Evolutionary conservation across 2,113 vertebrate genomes (phyloP).

Genomic region (Columba livia): DNA sequence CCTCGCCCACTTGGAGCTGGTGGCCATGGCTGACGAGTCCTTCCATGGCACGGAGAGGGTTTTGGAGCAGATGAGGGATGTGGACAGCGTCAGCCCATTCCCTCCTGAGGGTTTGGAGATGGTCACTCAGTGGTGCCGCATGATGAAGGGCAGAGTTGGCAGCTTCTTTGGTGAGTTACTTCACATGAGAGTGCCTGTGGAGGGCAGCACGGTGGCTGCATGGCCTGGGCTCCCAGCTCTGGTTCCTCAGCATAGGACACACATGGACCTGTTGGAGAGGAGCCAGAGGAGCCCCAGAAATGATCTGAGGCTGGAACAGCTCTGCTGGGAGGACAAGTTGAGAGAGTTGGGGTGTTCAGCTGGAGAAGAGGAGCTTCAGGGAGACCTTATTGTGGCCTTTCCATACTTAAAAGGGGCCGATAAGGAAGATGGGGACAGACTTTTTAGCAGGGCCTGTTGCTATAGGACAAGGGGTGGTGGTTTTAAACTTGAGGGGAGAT

Average conservation of each 20-base stretch:
- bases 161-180: slow-evolving; percentile 88
- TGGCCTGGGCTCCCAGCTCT: not conserved
- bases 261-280: not conserved
- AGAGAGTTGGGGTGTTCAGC: too few relatives aligned
- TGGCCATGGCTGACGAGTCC: slow-evolving; percentile 85
- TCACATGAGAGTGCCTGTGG: not conserved
- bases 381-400: too few relatives aligned
- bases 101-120: slow-evolving; percentile 88
- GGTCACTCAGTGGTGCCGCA: slow-evolving; percentile 93
- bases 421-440: too few relatives aligned
- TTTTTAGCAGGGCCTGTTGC: too few relatives aligned
- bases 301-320: too few relatives aligned
- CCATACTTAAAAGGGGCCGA: too few relatives aligned
- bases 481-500: too few relatives aligned
- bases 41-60: slow-evolving; percentile 87
- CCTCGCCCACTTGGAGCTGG: slow-evolving; percentile 85
- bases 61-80: slow-evolving; percentile 86
- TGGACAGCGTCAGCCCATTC: slow-evolving; percentile 89
- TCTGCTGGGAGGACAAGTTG: too few relatives aligned
- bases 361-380: too few relatives aligned
- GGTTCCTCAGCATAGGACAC: too few relatives aligned
- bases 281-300: too few relatives aligned
- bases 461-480: too few relatives aligned
- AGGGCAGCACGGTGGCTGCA: fast-evolving
- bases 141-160: slow-evolving; percentile 85